Conservation (phyloP, 2,888 invertebrate species). For the Ephialtes manifestator region DNA sequence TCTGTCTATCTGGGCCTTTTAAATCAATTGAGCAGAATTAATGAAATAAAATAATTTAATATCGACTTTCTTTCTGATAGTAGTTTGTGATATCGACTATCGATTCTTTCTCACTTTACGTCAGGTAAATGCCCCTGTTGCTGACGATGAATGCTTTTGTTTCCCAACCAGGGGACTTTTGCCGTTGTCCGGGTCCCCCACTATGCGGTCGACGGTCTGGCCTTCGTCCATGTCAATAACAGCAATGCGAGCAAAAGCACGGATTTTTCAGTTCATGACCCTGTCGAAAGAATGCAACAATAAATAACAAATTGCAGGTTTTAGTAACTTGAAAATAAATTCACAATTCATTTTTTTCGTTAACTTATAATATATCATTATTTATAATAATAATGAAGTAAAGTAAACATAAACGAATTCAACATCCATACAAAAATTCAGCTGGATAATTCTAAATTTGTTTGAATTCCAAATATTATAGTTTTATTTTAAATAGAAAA, state of each 20-base stretch:
- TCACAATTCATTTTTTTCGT: not conserved
- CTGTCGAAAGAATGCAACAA: not conserved
- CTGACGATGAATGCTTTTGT: constrained; percentile 1
- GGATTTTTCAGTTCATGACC: not conserved
- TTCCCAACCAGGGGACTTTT: not conserved
- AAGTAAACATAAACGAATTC: no score
- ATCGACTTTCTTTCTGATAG: not conserved
- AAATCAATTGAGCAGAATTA: not conserved
- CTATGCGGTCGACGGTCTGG: not conserved
- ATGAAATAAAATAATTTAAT: not conserved
- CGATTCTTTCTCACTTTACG: not conserved
- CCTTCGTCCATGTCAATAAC: constrained; percentile 17
- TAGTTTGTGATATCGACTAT: not conserved
- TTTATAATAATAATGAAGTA: not conserved
- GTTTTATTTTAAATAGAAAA: no score
- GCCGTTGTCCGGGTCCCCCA: not conserved
- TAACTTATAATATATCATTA: no score
- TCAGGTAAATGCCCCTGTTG: not conserved
- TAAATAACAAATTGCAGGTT: not conserved
- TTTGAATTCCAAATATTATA: no score
- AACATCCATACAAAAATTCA: no score
- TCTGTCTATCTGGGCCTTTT: not conserved
- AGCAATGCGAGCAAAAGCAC: not conserved
- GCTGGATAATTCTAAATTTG: no score
- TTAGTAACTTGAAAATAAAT: not conserved